Evolutionary conservation across 2,888 invertebrate species (phyloP), one percentile per base, ranked within the genome.

Genomic region (Monochamus alternatus): DNA sequence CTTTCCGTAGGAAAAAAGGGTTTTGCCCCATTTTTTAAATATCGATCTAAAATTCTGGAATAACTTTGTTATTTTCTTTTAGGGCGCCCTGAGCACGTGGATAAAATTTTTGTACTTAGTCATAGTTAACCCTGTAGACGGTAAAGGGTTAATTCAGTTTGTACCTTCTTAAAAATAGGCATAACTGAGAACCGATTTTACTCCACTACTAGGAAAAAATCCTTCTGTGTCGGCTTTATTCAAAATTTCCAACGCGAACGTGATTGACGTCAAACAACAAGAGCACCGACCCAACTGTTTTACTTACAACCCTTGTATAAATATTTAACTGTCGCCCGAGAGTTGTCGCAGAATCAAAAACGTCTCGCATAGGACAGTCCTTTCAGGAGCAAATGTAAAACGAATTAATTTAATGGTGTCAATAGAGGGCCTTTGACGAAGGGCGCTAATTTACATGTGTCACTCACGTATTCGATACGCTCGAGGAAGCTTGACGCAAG

Each of bases 401-500:
- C 77, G 75, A 77, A 77, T 77, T 69, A 70, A 55, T 69, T 70
- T 69, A 66, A 68, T 69, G 58, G 67, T 47, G 64, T 58, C 51
- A 59, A 43, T 70, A 74, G 52, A 64, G 52, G 59, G 63, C 69
- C 69, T 68, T 63, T 75, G 68, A 77, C 51, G 70, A 72, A 59
- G 60, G 38, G 60, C 14, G 38, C 59, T 12, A 59, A 79, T 80
- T 80, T 81, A 75, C 80, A 78, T 80, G 74, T 78, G 81, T 80
- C 81, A 81, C 69, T 81, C 80, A 80, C 69, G 75, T 75, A 78
- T 81, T 74, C 80, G 80, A 74, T 55, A 78, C 78, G 81, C 67
- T 77, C 55, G 44, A 58, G 14, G 51, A 47, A 77, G 12, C 43
- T 10, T 62, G 52, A n/a, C 10, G 8, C 51, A 67, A 62, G 62